Evolutionary conservation across 1,140 invertebrate species (phyloP).

Genomic region (Dendrolimus punctatus): DNA sequence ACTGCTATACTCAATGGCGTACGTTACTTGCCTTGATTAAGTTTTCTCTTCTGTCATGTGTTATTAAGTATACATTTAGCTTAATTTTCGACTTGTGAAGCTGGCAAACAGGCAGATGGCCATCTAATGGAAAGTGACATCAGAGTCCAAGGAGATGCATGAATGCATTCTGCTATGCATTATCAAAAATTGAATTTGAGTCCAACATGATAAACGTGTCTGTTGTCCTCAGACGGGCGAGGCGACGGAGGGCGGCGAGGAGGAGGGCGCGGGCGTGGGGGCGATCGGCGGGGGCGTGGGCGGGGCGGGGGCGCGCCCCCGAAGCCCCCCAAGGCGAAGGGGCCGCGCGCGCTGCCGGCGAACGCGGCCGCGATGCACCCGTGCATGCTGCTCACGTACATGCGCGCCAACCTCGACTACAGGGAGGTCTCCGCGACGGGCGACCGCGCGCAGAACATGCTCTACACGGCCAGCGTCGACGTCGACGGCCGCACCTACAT

Average conservation of each 20-base stretch:
- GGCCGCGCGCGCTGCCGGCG: constrained; percentile 63
- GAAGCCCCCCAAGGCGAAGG: constrained; percentile 5
- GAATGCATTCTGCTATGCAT: too few relatives aligned
- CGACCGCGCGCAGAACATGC: constrained; percentile 74
- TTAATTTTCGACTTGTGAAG: too few relatives aligned
- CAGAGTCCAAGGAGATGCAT: too few relatives aligned
- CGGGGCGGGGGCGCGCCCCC: constrained; percentile 3
- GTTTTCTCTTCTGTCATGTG: too few relatives aligned
- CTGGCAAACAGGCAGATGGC: too few relatives aligned
- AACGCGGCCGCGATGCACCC: constrained; percentile 78
- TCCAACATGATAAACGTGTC: too few relatives aligned
- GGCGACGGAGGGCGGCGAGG: constrained; percentile 5
- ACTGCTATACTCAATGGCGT: neutral
- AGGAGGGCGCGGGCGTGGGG: constrained; percentile 4
- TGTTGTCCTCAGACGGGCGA: too few relatives aligned
- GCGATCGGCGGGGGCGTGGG: constrained; percentile 1
- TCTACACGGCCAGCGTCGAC: constrained; percentile 67
- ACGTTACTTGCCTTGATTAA: too few relatives aligned
- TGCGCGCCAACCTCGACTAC: constrained; percentile 79
- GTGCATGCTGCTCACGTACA: constrained; percentile 80
- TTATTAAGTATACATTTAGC: too few relatives aligned
- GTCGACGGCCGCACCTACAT: constrained; percentile 69
- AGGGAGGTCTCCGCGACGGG: constrained; percentile 73
- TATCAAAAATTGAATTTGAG: too few relatives aligned
- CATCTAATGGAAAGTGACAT: too few relatives aligned